Percentiles rank a stretch among this genome's conserved stretches.
phyloP scores from a whole-genome alignment of 1,140 invertebrate genomes.

The Brachionus rotundiformis region DNA sequence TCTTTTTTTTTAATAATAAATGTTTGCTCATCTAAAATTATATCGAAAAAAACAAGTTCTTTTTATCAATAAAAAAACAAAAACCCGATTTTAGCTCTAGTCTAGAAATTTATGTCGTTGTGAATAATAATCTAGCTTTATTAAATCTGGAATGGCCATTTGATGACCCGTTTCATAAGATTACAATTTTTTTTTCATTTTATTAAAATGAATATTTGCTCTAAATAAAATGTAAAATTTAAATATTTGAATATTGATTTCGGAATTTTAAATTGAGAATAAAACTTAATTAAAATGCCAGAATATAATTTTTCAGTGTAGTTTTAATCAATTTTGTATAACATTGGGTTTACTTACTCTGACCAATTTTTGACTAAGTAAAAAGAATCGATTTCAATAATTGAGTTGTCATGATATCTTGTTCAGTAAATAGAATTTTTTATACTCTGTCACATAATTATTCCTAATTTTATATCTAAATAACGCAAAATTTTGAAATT shows the following conservation, averaged over 20 bases:
- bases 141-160: not conserved
- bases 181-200: conserved; percentile 2
- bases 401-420: conserved; percentile 51
- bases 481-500: conserved; percentile 25
- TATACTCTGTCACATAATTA: conserved; percentile 39
- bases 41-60: conserved; percentile 17
- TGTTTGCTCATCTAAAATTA: conserved; percentile 21
- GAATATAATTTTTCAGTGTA: not conserved
- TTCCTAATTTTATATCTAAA: conserved; percentile 42
- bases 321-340: not conserved
- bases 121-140: conserved; percentile 5
- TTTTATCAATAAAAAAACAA: conserved; percentile 22
- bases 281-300: conserved; percentile 23
- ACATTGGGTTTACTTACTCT: not conserved
- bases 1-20: not conserved
- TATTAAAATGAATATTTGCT: conserved; percentile 6
- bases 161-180: conserved; percentile 17
- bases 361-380: not conserved
- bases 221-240: conserved; percentile 40
- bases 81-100: not conserved
- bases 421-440: conserved; percentile 17
- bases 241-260: conserved; percentile 44
- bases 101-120: conserved; percentile 8
- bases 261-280: conserved; percentile 9
- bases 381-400: conserved; percentile 29